Evolutionary conservation across 2,113 vertebrate species (phyloP).

Genomic region (Peromyscus maniculatus): DNA sequence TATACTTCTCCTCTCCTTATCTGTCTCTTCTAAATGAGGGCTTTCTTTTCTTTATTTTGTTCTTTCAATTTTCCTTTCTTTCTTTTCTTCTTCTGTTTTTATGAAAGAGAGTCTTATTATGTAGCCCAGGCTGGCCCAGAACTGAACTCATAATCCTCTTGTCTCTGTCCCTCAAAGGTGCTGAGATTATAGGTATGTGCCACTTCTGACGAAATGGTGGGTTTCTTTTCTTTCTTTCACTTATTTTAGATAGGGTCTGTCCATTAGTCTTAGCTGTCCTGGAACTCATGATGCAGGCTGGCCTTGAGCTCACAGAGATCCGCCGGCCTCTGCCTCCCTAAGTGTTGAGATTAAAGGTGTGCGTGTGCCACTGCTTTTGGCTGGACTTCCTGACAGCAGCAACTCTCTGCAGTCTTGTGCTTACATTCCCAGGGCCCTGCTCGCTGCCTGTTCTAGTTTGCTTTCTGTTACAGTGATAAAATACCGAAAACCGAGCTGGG

Average conservation of each 20-base stretch:
- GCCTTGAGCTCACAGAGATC: neutral
- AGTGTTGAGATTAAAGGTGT: neutral
- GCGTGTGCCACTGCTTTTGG: neutral
- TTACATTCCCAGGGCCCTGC: neutral
- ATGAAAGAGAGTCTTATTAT: too few relatives aligned
- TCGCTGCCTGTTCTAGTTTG: neutral
- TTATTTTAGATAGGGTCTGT: neutral
- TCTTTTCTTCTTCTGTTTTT: neutral
- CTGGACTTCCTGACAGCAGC: constrained; percentile 29
- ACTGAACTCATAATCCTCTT: too few relatives aligned
- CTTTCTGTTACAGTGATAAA: neutral
- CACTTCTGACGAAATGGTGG: neutral
- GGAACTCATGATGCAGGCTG: neutral
- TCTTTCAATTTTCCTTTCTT: too few relatives aligned
- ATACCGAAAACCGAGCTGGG: neutral
- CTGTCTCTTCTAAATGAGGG: too few relatives aligned
- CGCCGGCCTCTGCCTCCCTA: neutral
- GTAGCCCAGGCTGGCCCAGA: too few relatives aligned
- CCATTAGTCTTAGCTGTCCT: neutral
- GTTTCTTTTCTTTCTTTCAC: neutral
- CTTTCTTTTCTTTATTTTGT: neutral
- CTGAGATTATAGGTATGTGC: too few relatives aligned
- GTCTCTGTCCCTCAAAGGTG: too few relatives aligned
- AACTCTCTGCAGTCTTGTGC: neutral
- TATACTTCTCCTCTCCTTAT: neutral